These are phyloP conservation scores for Bolinopsis microptera DNA, from an alignment of 37 sponge, comb jelly and placozoan species.

Conservation along the genomic window DNA sequence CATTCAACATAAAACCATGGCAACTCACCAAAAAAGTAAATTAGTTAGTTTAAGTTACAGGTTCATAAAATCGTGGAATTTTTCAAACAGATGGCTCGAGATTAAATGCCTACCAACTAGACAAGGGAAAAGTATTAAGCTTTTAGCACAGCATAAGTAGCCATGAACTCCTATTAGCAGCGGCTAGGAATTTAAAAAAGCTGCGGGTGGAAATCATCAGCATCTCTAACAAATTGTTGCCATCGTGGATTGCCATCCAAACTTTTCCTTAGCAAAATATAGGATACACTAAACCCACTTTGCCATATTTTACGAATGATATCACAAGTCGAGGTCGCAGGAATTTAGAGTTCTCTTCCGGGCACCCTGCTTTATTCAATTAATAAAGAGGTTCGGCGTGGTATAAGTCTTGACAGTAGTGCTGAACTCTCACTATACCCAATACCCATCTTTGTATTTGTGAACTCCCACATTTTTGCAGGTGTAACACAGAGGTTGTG, in stretches of 20 bases:
- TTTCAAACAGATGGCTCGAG: too few relatives aligned
- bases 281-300: not conserved
- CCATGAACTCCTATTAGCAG: not conserved
- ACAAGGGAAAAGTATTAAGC: not conserved
- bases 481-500: too few relatives aligned
- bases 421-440: too few relatives aligned
- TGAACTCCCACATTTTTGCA: too few relatives aligned
- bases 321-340: not conserved
- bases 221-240: too few relatives aligned
- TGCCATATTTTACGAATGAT: not conserved
- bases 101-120: not conserved
- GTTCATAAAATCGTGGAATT: not conserved
- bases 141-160: not conserved
- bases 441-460: too few relatives aligned
- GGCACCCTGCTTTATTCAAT: not conserved
- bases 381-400: not conserved
- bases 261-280: too few relatives aligned
- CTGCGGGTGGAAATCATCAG: not conserved
- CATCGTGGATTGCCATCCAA: too few relatives aligned
- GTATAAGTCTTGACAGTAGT: too few relatives aligned
- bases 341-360: not conserved
- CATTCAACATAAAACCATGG: not conserved
- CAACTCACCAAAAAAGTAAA: not conserved
- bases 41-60: too few relatives aligned
- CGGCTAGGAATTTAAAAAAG: too few relatives aligned